These are phyloP conservation scores for Mesodorylaimus sp. DNA, from an alignment of 2,888 invertebrate genomes.

Conservation along the genomic window DNA sequence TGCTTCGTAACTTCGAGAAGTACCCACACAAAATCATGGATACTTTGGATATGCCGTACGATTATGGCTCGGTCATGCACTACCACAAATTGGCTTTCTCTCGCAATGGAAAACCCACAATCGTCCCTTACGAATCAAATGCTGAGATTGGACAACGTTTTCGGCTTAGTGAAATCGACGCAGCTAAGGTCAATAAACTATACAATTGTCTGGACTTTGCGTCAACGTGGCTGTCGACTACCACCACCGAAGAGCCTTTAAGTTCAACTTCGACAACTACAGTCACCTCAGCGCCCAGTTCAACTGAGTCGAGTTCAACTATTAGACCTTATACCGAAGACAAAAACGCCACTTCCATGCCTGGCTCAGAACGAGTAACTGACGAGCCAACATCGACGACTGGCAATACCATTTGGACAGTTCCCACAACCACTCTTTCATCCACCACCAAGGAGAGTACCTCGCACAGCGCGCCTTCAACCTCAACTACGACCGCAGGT, in stretches of 20 bases:
- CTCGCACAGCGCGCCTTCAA: too few relatives aligned
- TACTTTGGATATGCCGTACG: slow-evolving; percentile 46
- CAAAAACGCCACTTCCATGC: too few relatives aligned
- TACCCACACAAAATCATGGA: slow-evolving; percentile 33
- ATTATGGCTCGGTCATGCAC: slow-evolving; percentile 60
- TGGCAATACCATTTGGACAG: too few relatives aligned
- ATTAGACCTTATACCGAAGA: too few relatives aligned
- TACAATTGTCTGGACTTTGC: slow-evolving; percentile 26
- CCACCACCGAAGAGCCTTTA: slow-evolving; percentile 8
- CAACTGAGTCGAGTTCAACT: not conserved
- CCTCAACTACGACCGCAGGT: too few relatives aligned
- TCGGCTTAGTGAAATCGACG: slow-evolving; percentile 23
- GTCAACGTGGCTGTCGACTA: slow-evolving; percentile 8
- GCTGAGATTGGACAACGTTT: slow-evolving; percentile 42
- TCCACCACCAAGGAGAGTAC: too few relatives aligned
- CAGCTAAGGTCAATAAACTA: slow-evolving; percentile 28
- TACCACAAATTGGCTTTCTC: slow-evolving; percentile 42
- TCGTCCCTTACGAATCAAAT: slow-evolving; percentile 32
- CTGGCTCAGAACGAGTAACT: too few relatives aligned
- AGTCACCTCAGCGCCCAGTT: slow-evolving; percentile 9
- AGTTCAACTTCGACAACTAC: slow-evolving; percentile 7
- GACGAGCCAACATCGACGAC: too few relatives aligned
- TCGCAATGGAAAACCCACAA: slow-evolving; percentile 36
- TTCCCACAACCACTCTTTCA: too few relatives aligned
- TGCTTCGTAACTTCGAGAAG: slow-evolving; percentile 38